Evolutionary conservation across 2,888 invertebrate genomes (phyloP).

Genomic region (Dyspetes luteomarginatus): DNA sequence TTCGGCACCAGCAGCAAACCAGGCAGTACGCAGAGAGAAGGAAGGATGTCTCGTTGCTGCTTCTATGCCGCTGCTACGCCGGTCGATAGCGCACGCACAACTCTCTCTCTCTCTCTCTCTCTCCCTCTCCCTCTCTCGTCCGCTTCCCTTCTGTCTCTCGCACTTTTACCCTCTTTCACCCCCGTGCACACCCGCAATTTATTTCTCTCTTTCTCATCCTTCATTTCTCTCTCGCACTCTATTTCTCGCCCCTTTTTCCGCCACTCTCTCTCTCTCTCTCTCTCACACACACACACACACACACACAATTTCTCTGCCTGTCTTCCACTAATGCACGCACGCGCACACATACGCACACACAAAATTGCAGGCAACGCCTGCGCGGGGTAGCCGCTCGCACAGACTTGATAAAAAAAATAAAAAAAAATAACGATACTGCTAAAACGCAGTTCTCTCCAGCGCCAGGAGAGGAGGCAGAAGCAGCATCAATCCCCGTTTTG

Average conservation of each 20-base stretch:
- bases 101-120: slow-evolving; percentile 12
- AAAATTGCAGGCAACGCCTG: too few species aligned
- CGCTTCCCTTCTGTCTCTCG: slow-evolving; percentile 18
- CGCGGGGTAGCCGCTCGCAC: too few species aligned
- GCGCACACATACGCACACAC: slow-evolving; percentile 31
- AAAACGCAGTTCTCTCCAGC: slow-evolving; percentile 46
- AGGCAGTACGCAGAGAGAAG: slow-evolving; percentile 45
- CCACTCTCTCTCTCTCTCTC: slow-evolving; percentile 13
- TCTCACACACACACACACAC: slow-evolving; percentile 44
- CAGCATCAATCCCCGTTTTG: neutral
- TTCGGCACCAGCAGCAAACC: slow-evolving; percentile 44
- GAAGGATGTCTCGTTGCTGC: slow-evolving; percentile 55
- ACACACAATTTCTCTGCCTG: too few species aligned
- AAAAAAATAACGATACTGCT: slow-evolving; percentile 5
- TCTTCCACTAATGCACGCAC: slow-evolving; percentile 64
- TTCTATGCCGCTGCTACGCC: slow-evolving; percentile 36
- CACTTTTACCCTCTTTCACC: neutral
- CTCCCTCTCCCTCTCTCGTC: neutral
- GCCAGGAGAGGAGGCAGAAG: neutral
- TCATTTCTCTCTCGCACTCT: neutral
- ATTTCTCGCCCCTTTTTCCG: neutral
- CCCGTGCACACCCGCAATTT: neutral
- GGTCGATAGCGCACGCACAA: slow-evolving; percentile 64
- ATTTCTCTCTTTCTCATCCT: slow-evolving; percentile 33
- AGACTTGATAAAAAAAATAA: too few species aligned